Percentiles rank a stretch among this genome's conserved stretches.
These are phyloP conservation scores for Crotalus helleri DNA, from an alignment of 2,113 vertebrate genomes.

Conservation along the genomic window DNA sequence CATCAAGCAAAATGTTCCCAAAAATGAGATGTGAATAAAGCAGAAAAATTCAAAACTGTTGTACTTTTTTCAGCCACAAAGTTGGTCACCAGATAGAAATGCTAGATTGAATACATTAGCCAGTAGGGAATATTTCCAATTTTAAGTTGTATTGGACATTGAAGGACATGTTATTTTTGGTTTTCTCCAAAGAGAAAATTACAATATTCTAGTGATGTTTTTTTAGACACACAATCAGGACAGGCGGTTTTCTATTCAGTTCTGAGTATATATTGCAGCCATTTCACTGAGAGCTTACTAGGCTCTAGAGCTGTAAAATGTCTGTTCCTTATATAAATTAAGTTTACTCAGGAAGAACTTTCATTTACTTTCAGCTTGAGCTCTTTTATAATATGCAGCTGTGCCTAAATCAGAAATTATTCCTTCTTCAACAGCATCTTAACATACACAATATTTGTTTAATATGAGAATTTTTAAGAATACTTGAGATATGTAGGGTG, in stretches of 20 bases:
- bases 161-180: background rate
- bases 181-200: background rate
- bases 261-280: background rate
- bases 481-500: background rate
- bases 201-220: background rate
- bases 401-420: slow-evolving; percentile 19
- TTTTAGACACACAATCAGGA: background rate
- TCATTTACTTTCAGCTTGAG: slow-evolving; percentile 11
- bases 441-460: slow-evolving; percentile 5
- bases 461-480: background rate
- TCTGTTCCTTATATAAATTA: background rate
- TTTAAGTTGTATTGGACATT: background rate
- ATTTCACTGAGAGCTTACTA: background rate
- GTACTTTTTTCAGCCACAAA: background rate
- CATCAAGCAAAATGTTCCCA: background rate
- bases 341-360: slow-evolving; percentile 29
- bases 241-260: background rate
- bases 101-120: background rate
- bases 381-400: background rate
- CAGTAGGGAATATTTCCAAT: background rate
- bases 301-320: slow-evolving; percentile 3
- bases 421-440: background rate
- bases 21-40: background rate
- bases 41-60: background rate
- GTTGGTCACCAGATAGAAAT: background rate